These are phyloP conservation scores for Cataglyphis cursor DNA, from an alignment of 2,888 invertebrate genomes.

Conservation along the genomic window DNA sequence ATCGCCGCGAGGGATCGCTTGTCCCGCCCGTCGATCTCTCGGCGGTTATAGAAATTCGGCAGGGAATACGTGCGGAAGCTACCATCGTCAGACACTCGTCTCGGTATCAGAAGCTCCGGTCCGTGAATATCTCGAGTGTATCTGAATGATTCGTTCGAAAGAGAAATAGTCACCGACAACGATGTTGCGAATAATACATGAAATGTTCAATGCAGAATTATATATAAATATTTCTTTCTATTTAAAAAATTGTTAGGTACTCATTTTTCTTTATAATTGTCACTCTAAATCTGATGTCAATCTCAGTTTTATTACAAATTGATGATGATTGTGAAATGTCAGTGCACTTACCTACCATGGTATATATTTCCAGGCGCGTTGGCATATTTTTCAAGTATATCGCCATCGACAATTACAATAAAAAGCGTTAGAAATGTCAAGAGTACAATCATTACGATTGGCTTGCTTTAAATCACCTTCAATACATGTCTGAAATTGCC, in stretches of 20 bases:
- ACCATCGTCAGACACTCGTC: constrained; percentile 86
- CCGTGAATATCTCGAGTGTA: constrained; percentile 87
- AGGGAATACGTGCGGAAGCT: constrained; percentile 86
- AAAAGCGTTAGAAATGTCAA: constrained; percentile 70
- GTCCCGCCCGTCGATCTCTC: constrained; percentile 66
- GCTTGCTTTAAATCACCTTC: constrained; percentile 10
- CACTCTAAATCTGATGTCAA: neutral
- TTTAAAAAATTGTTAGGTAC: neutral
- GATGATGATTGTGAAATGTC: constrained; percentile 28
- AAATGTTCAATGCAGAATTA: neutral
- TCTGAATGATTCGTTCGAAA: constrained; percentile 73
- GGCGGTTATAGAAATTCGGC: constrained; percentile 86
- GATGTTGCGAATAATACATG: neutral
- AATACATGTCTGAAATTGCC: constrained; percentile 47
- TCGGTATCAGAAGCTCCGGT: constrained; percentile 87
- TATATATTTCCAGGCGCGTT: constrained; percentile 70
- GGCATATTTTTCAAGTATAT: constrained; percentile 70
- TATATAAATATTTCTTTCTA: neutral
- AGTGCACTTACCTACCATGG: constrained; percentile 81
- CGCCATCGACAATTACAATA: constrained; percentile 48
- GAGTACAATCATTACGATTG: constrained; percentile 71
- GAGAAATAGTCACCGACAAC: neutral
- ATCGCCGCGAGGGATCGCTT: constrained; percentile 72
- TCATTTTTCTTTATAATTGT: constrained; percentile 15
- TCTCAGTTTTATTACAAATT: neutral